These are phyloP conservation scores for Rattus rattus DNA, from an alignment of 2,113 vertebrate genomes.

Conservation along the genomic window DNA sequence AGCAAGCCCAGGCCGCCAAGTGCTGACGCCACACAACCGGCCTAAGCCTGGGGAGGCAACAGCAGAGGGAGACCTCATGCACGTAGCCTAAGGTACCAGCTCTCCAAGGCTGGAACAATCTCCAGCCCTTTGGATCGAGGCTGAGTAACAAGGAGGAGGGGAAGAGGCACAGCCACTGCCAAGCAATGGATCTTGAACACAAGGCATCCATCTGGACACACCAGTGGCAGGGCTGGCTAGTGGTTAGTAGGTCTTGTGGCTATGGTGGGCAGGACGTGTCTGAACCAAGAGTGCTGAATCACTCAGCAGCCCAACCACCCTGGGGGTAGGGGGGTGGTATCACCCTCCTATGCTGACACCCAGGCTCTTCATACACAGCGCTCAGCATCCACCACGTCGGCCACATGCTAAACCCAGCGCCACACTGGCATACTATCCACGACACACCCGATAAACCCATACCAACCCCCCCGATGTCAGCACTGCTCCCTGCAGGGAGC, in stretches of 20 bases:
- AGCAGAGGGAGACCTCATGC: neutral
- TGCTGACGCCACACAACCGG: conserved; percentile 83
- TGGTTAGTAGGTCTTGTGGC: neutral
- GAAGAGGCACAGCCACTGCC: fast-evolving
- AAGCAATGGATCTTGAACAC: neutral
- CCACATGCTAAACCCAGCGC: neutral
- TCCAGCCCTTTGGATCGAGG: neutral
- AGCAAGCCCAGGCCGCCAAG: conserved; percentile 77
- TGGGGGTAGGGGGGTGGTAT: neutral
- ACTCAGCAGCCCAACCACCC: neutral
- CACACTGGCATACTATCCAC: neutral
- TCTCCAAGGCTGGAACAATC: neutral
- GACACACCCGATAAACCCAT: neutral
- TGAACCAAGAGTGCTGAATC: neutral
- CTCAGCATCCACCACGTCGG: fast-evolving
- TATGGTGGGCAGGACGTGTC: neutral
- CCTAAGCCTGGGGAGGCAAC: neutral
- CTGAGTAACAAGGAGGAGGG: too few relatives aligned
- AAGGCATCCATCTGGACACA: neutral
- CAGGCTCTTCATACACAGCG: neutral
- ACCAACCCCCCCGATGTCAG: fast-evolving
- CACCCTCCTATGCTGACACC: neutral
- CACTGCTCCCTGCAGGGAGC: conserved; percentile 29
- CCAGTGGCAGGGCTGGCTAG: fast-evolving
- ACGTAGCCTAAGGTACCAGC: neutral